Base-by-base conservation (phyloP, 1,140 invertebrate species). In the Vanessa atalanta region DNA sequence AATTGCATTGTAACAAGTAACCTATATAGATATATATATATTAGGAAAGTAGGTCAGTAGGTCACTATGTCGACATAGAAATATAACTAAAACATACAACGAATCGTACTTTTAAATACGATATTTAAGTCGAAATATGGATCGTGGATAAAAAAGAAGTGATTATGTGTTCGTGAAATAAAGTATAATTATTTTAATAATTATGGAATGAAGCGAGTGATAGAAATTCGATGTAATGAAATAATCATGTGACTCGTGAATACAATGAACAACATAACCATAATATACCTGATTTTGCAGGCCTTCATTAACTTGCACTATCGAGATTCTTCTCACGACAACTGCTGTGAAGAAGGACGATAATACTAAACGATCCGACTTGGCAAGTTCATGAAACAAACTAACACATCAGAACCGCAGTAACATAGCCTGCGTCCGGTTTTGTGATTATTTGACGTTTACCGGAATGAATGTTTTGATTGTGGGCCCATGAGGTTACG, bases 241-340 rank as follows among this genome's bases (percentile, higher is more conserved):
- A 57, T 20, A 57, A 16, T 26, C 53, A 65, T 65, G 1, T 3
- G 16, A 47, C 20, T 20, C 16, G 6, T 31, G 26, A 31, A 65
- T 16, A 48, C 13, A 70, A 61, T 55, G 31, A 50, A 7, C 65
- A 69, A 57, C 31, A 60, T 5, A 37, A 61, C 47, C 53, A 57
- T 47, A 47, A 16, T 57, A 67, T 91, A 91, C 89, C 89, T 91
- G 89, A 87, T 89, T 80, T 73, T 77, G 86, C 79, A 78, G 70
- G 79, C 76, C 79, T 73, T 88, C 89, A 91, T 91, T 79, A 83
- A 86, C 81, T 74, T 68, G 79, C 74, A 80, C 53, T 73, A 88
- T 77, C 79, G 82, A 82, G 82, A 76, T 84, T 16, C 16, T 76
- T 76, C 37, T 72, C 64, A 76, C 60, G 66, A 63, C 65, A 26